Conservation (phyloP, 2,888 invertebrate genomes). For the Ochlodes sylvanus region DNA sequence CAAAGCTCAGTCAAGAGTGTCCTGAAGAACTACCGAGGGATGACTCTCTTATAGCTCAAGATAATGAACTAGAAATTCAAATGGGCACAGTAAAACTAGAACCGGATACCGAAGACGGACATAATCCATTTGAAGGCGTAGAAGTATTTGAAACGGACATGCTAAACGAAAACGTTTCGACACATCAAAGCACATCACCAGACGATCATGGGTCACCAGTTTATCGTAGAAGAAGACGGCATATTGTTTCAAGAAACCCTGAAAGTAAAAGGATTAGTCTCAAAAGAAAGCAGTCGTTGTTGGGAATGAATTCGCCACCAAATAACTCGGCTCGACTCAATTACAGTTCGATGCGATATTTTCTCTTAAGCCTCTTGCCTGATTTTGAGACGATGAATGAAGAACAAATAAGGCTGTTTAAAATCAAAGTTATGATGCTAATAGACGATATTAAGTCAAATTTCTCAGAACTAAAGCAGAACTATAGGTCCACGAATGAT, state of each 20-base stretch:
- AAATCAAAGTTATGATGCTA: constrained; percentile 54
- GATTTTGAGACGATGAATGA: constrained; percentile 56
- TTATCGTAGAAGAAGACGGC: background rate
- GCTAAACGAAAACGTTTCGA: constrained; percentile 6
- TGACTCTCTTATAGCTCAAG: constrained; percentile 11
- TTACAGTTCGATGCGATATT: constrained; percentile 40
- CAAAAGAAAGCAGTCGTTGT: background rate
- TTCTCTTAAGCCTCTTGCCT: constrained; percentile 56
- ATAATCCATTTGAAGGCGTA: constrained; percentile 14
- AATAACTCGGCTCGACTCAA: constrained; percentile 1
- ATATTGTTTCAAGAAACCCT: background rate
- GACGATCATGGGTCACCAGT: background rate
- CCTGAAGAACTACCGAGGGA: constrained; percentile 32
- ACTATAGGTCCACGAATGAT: constrained; percentile 2
- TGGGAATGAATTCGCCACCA: background rate
- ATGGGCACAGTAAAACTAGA: constrained; percentile 1
- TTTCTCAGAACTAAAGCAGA: constrained; percentile 22
- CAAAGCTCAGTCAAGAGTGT: constrained; percentile 48
- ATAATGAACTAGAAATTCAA: constrained; percentile 3
- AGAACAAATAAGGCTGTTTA: constrained; percentile 56
- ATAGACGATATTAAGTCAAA: constrained; percentile 50
- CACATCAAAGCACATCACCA: background rate
- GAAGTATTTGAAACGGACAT: constrained; percentile 7
- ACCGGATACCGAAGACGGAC: background rate
- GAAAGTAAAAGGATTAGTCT: constrained; percentile 36